A percentile compares a stretch with the other conserved stretches of the same genome.
Conservation (phyloP, 2,797 vertebrate genomes). For the Etheostoma nigrum region DNA sequence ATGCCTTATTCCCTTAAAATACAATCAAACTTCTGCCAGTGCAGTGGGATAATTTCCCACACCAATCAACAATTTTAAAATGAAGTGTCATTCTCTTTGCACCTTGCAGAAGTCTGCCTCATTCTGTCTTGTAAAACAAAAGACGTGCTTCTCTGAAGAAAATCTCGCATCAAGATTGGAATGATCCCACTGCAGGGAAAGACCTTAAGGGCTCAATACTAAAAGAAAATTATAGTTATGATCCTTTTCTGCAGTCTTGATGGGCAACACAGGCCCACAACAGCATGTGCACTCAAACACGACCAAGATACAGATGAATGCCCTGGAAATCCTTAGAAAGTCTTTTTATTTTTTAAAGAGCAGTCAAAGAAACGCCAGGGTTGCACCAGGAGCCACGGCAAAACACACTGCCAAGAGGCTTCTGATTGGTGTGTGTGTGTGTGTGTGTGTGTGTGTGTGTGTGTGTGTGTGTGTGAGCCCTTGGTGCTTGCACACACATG, state of each 20-base stretch:
- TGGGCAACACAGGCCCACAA: background rate
- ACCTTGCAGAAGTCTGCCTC: no score
- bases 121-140: background rate
- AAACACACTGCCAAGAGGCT: conserved; percentile 7
- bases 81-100: background rate
- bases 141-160: background rate
- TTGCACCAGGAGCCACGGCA: background rate
- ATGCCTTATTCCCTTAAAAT: background rate
- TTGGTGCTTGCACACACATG: background rate
- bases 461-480: background rate
- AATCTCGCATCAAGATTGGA: background rate
- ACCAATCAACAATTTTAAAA: background rate
- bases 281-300: background rate
- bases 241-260: background rate
- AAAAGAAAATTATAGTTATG: background rate
- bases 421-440: background rate
- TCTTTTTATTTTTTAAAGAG: background rate
- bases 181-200: background rate
- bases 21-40: background rate
- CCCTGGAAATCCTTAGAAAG: background rate
- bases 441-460: conserved; percentile 1
- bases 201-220: background rate
- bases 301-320: background rate
- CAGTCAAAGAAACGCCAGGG: background rate
- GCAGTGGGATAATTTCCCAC: background rate